Conservation (phyloP, 2,888 invertebrate genomes). For the Epiblema foenella region DNA sequence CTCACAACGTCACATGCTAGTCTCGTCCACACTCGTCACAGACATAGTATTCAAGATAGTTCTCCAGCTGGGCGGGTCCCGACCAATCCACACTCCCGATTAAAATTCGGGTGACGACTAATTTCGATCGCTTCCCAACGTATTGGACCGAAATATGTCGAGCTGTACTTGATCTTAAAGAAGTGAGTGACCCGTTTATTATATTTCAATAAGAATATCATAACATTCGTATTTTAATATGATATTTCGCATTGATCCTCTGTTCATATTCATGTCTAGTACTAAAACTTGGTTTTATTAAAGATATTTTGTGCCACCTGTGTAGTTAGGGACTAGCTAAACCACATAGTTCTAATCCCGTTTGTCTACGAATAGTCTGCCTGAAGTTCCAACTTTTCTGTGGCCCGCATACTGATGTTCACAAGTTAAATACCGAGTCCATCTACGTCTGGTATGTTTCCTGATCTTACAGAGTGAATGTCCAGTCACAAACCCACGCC, state of each 20-base stretch:
- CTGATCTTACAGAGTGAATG: background rate
- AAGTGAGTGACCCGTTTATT: too few species aligned
- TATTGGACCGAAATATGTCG: too few species aligned
- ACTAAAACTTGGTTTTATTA: background rate
- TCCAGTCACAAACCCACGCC: slow-evolving; percentile 28
- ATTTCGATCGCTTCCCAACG: too few species aligned
- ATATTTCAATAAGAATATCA: too few species aligned
- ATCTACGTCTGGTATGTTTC: background rate
- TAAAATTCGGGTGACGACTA: too few species aligned
- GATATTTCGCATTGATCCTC: background rate
- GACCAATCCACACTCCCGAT: too few species aligned
- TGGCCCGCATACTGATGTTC: slow-evolving; percentile 13
- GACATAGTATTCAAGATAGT: too few species aligned
- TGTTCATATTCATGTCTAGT: background rate
- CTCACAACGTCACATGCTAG: too few species aligned
- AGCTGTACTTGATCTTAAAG: too few species aligned
- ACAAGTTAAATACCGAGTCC: slow-evolving; percentile 21
- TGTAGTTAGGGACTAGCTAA: background rate
- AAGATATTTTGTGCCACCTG: background rate
- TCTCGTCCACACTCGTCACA: too few species aligned
- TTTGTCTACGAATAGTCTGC: slow-evolving; percentile 6
- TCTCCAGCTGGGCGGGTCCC: too few species aligned
- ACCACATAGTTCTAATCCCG: background rate
- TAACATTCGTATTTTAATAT: background rate
- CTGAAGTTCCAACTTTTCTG: slow-evolving; percentile 10